Evolutionary conservation across 2,888 invertebrate genomes (phyloP).

Genomic region (Ornithoptera alexandrae): DNA sequence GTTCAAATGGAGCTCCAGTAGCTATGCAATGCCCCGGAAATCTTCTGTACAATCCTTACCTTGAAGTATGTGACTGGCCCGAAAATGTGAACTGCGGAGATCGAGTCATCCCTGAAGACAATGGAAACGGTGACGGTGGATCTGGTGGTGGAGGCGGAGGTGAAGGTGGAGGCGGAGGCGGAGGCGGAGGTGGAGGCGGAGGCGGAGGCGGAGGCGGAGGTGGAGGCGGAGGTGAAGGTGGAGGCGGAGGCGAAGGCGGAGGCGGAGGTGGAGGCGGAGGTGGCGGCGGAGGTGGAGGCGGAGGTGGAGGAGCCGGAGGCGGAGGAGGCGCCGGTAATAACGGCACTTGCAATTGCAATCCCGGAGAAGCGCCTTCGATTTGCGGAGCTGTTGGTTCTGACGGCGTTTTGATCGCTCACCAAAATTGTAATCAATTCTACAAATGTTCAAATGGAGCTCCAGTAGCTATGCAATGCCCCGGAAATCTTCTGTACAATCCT

Average conservation of each 20-base stretch:
- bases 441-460: conserved; percentile 38
- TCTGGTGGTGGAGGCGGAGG: not conserved
- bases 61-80: too few species aligned
- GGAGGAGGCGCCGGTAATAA: conserved; percentile 1
- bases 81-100: too few species aligned
- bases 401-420: conserved; percentile 41
- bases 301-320: too few species aligned
- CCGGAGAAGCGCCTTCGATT: conserved; percentile 40
- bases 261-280: conserved; percentile 10
- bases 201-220: too few species aligned
- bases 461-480: conserved; percentile 35
- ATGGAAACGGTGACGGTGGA: not conserved
- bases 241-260: conserved; percentile 10
- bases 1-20: conserved; percentile 38
- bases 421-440: conserved; percentile 45
- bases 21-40: conserved; percentile 36
- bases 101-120: too few species aligned
- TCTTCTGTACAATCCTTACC: conserved; percentile 35
- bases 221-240: conserved; percentile 31
- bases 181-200: too few species aligned
- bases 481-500: conserved; percentile 40
- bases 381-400: conserved; percentile 40
- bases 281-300: conserved; percentile 6
- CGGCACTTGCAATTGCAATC: conserved; percentile 35
- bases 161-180: too few species aligned